Evolutionary conservation across 2,888 invertebrate species (phyloP).

Genomic region (Hypercompe scribonia): DNA sequence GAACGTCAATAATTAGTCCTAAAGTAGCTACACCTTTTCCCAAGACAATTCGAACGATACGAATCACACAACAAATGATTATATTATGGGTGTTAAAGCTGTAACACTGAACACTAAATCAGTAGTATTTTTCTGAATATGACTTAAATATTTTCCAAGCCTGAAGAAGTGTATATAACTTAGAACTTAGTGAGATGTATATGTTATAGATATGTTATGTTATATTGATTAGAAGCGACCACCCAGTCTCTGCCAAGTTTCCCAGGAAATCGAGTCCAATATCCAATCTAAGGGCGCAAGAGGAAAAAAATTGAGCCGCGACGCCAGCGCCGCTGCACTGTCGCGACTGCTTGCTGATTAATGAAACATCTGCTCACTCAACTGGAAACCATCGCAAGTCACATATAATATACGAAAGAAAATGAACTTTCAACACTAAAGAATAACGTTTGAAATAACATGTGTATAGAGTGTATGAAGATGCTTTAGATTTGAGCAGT

Average conservation of each 20-base stretch:
- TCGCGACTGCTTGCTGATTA: conserved; percentile 85
- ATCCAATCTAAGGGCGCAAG: conserved; percentile 84
- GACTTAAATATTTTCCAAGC: not conserved
- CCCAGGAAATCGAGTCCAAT: conserved; percentile 85
- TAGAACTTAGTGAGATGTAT: conserved; percentile 8
- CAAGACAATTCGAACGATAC: not conserved
- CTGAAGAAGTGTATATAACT: not conserved
- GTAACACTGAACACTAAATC: not conserved
- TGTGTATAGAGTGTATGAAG: conserved; percentile 30
- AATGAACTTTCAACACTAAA: conserved; percentile 8
- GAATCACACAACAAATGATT: not conserved
- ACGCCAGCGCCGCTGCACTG: conserved; percentile 82
- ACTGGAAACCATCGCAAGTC: conserved; percentile 68
- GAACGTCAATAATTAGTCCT: too few relatives aligned
- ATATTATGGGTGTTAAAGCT: not conserved
- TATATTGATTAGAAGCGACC: conserved; percentile 67
- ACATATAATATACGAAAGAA: conserved; percentile 23
- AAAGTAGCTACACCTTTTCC: not conserved
- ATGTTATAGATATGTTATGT: conserved; percentile 33
- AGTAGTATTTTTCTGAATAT: conserved; percentile 15
- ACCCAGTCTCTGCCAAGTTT: conserved; percentile 79
- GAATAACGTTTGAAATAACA: conserved; percentile 32
- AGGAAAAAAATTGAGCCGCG: conserved; percentile 83
- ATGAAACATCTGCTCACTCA: conserved; percentile 81
- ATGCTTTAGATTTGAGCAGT: conserved; percentile 41